Base-by-base conservation (phyloP, 2,113 vertebrate genomes). In the Grallaria varia region DNA sequence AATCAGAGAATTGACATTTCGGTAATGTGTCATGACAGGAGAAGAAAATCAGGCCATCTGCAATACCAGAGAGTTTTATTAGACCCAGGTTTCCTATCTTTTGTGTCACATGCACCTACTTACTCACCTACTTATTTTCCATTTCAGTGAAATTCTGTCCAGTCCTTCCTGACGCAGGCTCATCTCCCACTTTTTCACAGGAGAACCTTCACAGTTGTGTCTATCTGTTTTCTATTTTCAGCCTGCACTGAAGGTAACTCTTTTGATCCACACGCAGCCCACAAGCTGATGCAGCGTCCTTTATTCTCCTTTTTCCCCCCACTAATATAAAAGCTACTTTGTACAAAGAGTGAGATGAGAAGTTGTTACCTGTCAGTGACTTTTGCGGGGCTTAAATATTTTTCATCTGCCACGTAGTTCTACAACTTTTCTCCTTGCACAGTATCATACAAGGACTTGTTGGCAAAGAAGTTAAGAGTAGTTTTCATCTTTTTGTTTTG, bases 201-300 rank as follows among this genome's bases (percentile, higher is more conserved):
- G 68, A 88, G 93, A 96, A 94, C 15, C 85, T 14, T 78, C 92
- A n/a, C 90, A 68, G 79, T 64, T 37, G 16, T 53, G 72, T 50
- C 78, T 90, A 45, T 90, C 94, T 95, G 92, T 75, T 95, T 96
- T 91, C 95, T 96, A 94, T 95, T 97, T 96, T 77, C 91, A 90
- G 84, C 68, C 87, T 80, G 87, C 31, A 23, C 73, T 53, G 58
- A 94, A 93, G 80, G 90, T 79, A 95, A 69, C 4, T 55, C 77
- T 96, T 96, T 95, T 96, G 93, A 96, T 94, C 84, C 87, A 67
- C 37, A 19, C 49, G 71, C 74, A 82, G 84, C 62, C 89, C 89
- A 85, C 78, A 50, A 85, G 87, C 87, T 87, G 84, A 66, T 90
- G 40, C 12, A 81, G 62, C 0, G 0, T 30, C 52, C 75, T 95